A percentile compares a stretch with the other conserved stretches of the same genome.
Conservation (phyloP, 2,113 vertebrate genomes). For the Cynocephalus volans region DNA sequence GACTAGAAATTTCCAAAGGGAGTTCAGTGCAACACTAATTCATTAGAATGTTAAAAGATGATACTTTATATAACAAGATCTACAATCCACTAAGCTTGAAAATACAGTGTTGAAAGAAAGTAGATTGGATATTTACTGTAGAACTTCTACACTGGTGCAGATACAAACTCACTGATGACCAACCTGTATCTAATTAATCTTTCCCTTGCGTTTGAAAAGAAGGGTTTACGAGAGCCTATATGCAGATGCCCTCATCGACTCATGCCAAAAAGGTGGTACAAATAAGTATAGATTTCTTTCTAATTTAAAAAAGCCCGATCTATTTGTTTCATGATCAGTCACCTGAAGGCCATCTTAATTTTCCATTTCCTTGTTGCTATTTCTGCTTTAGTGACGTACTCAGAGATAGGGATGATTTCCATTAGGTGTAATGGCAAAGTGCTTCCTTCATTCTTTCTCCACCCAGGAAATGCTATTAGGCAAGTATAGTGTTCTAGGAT, state of each 20-base stretch:
- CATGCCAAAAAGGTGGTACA: background rate
- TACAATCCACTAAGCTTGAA: background rate
- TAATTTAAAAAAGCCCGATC: background rate
- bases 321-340: background rate
- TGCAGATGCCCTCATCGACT: constrained; percentile 2
- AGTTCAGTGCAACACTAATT: background rate
- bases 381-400: background rate
- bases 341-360: background rate
- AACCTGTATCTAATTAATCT: background rate
- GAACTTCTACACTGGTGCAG: background rate
- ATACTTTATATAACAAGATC: background rate
- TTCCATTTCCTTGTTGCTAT: background rate
- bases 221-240: background rate
- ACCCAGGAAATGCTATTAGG: background rate
- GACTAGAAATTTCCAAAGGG: constrained; percentile 24
- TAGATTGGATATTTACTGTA: background rate
- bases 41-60: constrained; percentile 3
- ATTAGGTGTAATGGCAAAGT: background rate
- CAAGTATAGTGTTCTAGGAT: background rate
- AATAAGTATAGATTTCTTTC: background rate
- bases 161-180: background rate
- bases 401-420: background rate
- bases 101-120: constrained; percentile 37
- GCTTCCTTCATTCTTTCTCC: background rate
- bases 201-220: background rate